phyloP scores from a whole-genome alignment of 92 coral and sea anemone species.

The Galaxea fascicularis region DNA sequence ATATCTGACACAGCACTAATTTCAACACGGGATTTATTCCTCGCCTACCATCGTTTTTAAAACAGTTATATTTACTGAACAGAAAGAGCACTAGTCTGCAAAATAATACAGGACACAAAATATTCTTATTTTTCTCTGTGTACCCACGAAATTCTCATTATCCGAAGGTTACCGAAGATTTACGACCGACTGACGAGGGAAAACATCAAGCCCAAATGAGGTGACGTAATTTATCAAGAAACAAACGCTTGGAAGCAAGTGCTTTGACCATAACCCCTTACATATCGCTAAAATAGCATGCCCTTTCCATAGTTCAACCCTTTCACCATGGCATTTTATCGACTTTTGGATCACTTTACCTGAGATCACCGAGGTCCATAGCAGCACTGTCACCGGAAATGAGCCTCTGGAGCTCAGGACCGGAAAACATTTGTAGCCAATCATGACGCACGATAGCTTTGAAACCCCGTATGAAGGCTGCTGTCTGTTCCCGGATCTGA shows the following conservation, averaged over 20 bases:
- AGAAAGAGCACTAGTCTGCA: background rate
- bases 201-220: no score
- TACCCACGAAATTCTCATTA: background rate
- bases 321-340: background rate
- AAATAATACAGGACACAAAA: no score
- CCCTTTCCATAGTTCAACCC: background rate
- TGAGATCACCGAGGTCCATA: conserved; percentile 89
- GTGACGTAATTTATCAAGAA: no score
- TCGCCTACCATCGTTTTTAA: no score
- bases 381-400: conserved; percentile 95
- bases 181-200: no score
- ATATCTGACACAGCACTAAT: background rate
- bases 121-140: background rate
- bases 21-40: no score
- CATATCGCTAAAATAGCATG: no score
- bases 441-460: conserved; percentile 86
- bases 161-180: no score
- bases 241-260: no score
- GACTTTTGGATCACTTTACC: conserved; percentile 49
- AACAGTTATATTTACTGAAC: no score
- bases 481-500: conserved; percentile 92
- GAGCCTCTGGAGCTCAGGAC: conserved; percentile 98
- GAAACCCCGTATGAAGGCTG: conserved; percentile 97
- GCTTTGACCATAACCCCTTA: no score
- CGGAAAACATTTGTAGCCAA: conserved; percentile 97